Evolutionary conservation across 1,140 invertebrate genomes (phyloP).

Genomic region (Phocides pigmalion): DNA sequence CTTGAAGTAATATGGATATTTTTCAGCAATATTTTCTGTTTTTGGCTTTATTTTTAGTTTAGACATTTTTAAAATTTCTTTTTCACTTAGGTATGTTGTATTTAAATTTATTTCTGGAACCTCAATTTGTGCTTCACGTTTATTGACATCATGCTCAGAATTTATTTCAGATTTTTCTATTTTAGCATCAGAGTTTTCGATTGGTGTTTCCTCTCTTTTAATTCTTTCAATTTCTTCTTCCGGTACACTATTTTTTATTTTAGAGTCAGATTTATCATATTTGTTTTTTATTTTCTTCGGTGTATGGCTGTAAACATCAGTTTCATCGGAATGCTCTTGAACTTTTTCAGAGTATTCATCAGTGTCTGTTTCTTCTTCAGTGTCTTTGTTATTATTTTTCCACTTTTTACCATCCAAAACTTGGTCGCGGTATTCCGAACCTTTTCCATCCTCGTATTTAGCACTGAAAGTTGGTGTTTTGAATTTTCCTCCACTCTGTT

Average conservation of each 20-base stretch:
- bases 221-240: slow-evolving; percentile 27
- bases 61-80: slow-evolving; percentile 50
- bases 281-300: slow-evolving; percentile 36
- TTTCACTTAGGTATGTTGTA: slow-evolving; percentile 48
- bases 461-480: slow-evolving; percentile 58
- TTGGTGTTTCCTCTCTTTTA: slow-evolving; percentile 40
- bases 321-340: slow-evolving; percentile 45
- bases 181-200: background rate
- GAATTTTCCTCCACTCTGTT: slow-evolving; percentile 69
- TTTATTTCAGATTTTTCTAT: slow-evolving; percentile 14
- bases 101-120: slow-evolving; percentile 59
- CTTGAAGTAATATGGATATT: slow-evolving; percentile 84
- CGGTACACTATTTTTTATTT: slow-evolving; percentile 4
- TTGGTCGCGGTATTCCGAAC: slow-evolving; percentile 59
- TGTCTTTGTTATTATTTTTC: slow-evolving; percentile 64
- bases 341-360: slow-evolving; percentile 66
- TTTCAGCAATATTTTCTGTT: slow-evolving; percentile 41
- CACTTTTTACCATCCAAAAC: slow-evolving; percentile 63
- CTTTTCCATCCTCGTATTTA: slow-evolving; percentile 61
- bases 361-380: slow-evolving; percentile 58
- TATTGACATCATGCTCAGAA: slow-evolving; percentile 55
- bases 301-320: slow-evolving; percentile 35
- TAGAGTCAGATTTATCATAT: slow-evolving; percentile 25
- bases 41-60: slow-evolving; percentile 47
- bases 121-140: slow-evolving; percentile 54